phyloP scores from a whole-genome alignment of 2,797 vertebrate species.

The Eulemur rubriventer region DNA sequence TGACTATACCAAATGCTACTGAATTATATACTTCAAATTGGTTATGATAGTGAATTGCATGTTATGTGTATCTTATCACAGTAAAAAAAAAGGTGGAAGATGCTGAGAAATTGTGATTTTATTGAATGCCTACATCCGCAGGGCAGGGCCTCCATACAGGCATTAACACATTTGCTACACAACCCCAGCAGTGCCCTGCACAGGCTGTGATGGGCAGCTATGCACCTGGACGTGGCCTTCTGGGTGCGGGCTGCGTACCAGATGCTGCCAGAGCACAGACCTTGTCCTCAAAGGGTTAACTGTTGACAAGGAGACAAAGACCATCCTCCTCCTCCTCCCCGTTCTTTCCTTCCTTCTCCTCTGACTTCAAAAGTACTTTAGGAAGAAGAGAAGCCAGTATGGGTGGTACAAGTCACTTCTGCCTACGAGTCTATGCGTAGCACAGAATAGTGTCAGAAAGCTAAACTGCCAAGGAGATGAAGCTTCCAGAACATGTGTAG shows the following conservation, averaged over 20 bases:
- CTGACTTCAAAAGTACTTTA: neutral
- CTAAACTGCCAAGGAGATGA: neutral
- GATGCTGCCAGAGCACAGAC: neutral
- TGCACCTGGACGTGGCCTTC: neutral
- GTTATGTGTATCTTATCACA: neutral
- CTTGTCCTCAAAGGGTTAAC: neutral
- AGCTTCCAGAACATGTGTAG: neutral
- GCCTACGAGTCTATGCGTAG: neutral
- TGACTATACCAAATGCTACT: neutral
- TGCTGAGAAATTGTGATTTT: neutral
- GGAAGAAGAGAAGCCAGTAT: neutral
- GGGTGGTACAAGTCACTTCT: neutral
- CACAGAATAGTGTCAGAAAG: neutral
- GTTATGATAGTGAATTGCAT: neutral
- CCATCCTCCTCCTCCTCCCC: neutral
- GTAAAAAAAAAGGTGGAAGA: neutral
- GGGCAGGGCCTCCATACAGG: neutral
- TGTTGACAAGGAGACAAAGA: neutral
- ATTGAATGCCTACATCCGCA: neutral
- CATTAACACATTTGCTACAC: neutral
- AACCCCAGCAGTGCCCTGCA: neutral
- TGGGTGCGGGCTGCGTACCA: accelerated
- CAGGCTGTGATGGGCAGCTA: accelerated
- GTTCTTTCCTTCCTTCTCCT: neutral
- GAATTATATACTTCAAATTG: neutral